A percentile compares a stretch with the other conserved stretches of the same genome.
Evolutionary conservation across 2,888 invertebrate species (phyloP).

Genomic region (Oxyteleia sp.): DNA sequence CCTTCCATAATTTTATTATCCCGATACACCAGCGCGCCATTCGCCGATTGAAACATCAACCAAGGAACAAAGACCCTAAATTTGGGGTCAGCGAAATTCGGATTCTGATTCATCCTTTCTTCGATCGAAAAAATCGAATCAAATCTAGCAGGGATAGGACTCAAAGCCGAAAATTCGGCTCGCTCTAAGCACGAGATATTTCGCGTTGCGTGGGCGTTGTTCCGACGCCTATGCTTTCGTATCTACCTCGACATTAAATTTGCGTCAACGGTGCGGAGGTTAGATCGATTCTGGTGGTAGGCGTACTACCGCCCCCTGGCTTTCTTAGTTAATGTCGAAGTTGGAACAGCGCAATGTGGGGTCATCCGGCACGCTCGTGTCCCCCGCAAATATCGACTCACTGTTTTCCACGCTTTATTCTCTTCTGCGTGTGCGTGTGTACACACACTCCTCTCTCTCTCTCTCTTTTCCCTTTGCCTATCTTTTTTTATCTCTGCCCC

Average conservation of each 20-base stretch:
- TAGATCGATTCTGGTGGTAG: conserved; percentile 74
- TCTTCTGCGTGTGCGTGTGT: conserved; percentile 23
- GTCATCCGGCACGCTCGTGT: conserved; percentile 58
- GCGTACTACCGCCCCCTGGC: conserved; percentile 78
- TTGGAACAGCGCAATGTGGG: conserved; percentile 68
- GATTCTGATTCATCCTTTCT: too few relatives aligned
- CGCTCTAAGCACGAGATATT: conserved; percentile 47
- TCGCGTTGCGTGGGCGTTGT: conserved; percentile 52
- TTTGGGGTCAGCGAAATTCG: too few relatives aligned
- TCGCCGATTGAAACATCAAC: too few relatives aligned
- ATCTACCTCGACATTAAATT: conserved; percentile 78
- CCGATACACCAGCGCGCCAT: too few relatives aligned
- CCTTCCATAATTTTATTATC: too few relatives aligned
- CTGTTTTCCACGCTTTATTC: conserved; percentile 43
- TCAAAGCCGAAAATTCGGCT: conserved; percentile 12
- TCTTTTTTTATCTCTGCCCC: too few relatives aligned
- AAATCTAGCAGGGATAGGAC: too few relatives aligned
- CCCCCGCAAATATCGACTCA: conserved; percentile 67
- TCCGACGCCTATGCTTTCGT: conserved; percentile 62
- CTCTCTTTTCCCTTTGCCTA: conserved; percentile 9
- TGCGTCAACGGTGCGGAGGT: conserved; percentile 81
- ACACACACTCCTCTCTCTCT: conserved; percentile 18
- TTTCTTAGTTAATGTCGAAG: conserved; percentile 75
- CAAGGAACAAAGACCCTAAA: too few relatives aligned
- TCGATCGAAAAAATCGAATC: too few relatives aligned